Percentiles rank a stretch among this genome's conserved stretches.
These are phyloP conservation scores for Protobothrops flavoviridis DNA, from an alignment of 2,113 vertebrate genomes.

Conservation along the genomic window DNA sequence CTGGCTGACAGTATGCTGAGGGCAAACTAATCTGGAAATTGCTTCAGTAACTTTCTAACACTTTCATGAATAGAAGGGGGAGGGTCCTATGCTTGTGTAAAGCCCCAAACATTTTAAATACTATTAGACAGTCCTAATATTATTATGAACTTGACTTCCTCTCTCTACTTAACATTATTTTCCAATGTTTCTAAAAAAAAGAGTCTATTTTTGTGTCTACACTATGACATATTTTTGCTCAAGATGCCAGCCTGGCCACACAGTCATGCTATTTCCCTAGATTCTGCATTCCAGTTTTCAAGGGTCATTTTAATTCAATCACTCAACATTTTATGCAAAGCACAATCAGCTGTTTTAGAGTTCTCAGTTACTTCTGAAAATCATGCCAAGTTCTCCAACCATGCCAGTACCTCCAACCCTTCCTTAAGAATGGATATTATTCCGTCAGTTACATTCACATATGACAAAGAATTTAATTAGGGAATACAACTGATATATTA, in stretches of 20 bases:
- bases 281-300: neutral
- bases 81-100: neutral
- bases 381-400: neutral
- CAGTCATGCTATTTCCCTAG: neutral
- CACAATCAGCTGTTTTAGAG: neutral
- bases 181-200: neutral
- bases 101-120: neutral
- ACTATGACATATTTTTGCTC: neutral
- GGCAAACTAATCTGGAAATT: neutral
- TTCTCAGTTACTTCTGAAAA: neutral
- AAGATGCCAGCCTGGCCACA: neutral
- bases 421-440: neutral
- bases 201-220: neutral
- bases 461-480: neutral
- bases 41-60: neutral
- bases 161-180: neutral
- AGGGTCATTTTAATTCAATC: neutral
- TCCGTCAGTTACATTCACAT: neutral
- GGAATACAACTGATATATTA: neutral
- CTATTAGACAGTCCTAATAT: neutral
- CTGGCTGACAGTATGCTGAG: neutral
- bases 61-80: neutral
- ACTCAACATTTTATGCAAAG: neutral
- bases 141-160: neutral
- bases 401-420: neutral